Evolutionary conservation across 2,113 vertebrate species (phyloP), one percentile per base, ranked within the genome.

Genomic region (Osmerus mordax): DNA sequence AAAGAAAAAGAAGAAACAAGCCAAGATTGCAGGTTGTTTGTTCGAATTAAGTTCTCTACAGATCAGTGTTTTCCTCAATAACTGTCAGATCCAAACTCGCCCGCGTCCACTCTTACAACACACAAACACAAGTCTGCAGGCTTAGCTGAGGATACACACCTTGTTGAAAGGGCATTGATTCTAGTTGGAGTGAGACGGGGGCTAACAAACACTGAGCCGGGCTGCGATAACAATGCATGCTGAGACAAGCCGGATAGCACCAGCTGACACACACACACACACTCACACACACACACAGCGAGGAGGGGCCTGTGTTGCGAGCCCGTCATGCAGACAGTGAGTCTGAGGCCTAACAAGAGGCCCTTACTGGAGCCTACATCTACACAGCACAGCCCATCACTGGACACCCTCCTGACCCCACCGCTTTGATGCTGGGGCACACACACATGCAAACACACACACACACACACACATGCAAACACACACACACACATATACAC

Each of bases 291-390:
- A 69, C 12, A 73, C 67, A 72, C 73, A 76, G 72, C 77, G 77
- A 81, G 85, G 82, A 84, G 85, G 84, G 83, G 87, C 79, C 77
- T 76, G 81, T 3, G 61, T 63, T 28, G 18, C 2, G 28, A 21
- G 23, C 66, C 67, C 25, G 19, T 47, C 76, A 84, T 87, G 91
- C 90, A 92, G 91, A 87, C 90, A 87, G 65, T 63, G 69, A 83
- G 90, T 92, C 90, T 92, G 83, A 83, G 77, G 82, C 78, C 74
- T 79, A 83, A 79, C 80, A 70, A 77, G 78, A 84, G 87, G 83
- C 86, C 83, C 71, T 14, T 78, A 86, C 81, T 71, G 80, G 80
- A 89, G 87, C 81, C 86, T 86, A n/a, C 87, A 90, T 89, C 83
- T 82, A 78, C 54, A 70, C 71, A 55, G 69, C 28, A 62, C 32